Conservation (phyloP, 2,888 invertebrate species). For the Hydroisotoma schaefferi region DNA sequence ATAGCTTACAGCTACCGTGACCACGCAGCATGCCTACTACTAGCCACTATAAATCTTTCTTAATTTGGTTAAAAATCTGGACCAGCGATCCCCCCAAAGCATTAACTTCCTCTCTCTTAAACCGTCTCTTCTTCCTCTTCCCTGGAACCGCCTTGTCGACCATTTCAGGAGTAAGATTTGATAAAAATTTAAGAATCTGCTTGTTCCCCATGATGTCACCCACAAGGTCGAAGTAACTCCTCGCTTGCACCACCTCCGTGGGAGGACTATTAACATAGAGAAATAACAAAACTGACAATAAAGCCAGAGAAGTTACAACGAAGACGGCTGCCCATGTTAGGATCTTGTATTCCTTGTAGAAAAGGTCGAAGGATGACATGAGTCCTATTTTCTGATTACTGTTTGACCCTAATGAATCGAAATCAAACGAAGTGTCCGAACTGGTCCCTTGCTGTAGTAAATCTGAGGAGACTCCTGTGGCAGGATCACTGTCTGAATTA, state of each 20-base stretch:
- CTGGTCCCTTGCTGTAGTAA: neutral
- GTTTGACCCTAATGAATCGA: neutral
- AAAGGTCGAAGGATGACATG: constrained; percentile 44
- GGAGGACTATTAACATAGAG: constrained; percentile 47
- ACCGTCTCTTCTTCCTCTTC: no score
- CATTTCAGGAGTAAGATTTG: no score
- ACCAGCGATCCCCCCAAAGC: no score
- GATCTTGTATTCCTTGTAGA: constrained; percentile 46
- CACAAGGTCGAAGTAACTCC: constrained; percentile 19
- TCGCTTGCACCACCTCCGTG: constrained; percentile 48
- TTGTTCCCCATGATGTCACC: constrained; percentile 34
- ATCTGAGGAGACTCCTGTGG: neutral
- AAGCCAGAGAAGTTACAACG: constrained; percentile 33
- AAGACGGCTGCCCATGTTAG: constrained; percentile 44
- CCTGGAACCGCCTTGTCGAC: no score
- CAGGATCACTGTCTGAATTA: neutral
- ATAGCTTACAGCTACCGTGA: no score
- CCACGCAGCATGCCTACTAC: no score
- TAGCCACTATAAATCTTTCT: no score
- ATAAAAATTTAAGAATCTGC: constrained; percentile 34
- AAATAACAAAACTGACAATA: constrained; percentile 33
- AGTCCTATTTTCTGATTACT: constrained; percentile 32
- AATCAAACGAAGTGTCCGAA: neutral
- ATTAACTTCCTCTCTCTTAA: no score
- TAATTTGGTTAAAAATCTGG: no score